Evolutionary conservation across 2,888 invertebrate species (phyloP).

Genomic region (Hypsopygia costalis): DNA sequence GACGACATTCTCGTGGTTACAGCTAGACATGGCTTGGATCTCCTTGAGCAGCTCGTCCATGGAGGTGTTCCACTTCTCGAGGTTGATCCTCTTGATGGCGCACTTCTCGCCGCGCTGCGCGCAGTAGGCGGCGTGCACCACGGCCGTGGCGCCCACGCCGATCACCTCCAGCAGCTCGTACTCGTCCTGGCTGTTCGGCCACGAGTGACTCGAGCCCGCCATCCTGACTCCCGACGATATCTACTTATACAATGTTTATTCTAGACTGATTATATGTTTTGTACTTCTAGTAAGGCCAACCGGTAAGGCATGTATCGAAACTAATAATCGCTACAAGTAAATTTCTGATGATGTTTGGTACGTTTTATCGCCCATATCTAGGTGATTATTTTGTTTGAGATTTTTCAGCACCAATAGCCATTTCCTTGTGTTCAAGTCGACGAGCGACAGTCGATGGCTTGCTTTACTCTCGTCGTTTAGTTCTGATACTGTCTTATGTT

Average conservation of each 20-base stretch:
- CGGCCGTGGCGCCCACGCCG: constrained; percentile 98
- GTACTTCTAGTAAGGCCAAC: constrained; percentile 56
- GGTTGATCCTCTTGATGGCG: constrained; percentile 99
- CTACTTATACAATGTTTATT: constrained; percentile 44
- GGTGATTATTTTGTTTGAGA: constrained; percentile 51
- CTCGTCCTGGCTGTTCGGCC: constrained; percentile 97
- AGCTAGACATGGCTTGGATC: constrained; percentile 99
- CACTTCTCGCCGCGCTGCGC: constrained; percentile 96
- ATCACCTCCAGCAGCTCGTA: constrained; percentile 97
- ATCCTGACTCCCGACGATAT: constrained; percentile 28
- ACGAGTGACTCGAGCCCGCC: constrained; percentile 75
- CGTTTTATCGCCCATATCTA: constrained; percentile 58
- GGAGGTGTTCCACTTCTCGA: constrained; percentile 99
- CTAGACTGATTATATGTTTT: constrained; percentile 18
- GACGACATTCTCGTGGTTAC: constrained; percentile 99
- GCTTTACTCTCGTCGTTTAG: constrained; percentile 40
- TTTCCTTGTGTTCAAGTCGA: constrained; percentile 15
- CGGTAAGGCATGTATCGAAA: constrained; percentile 44
- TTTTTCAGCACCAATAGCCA: constrained; percentile 44
- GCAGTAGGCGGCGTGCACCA: constrained; percentile 97
- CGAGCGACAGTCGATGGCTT: constrained; percentile 51
- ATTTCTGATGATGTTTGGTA: constrained; percentile 23
- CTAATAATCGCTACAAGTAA: background rate
- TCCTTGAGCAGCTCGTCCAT: constrained; percentile 98
- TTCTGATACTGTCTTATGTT: constrained; percentile 53